phyloP scores from a whole-genome alignment of 2,113 vertebrate genomes.

The Pseudonaja textilis region DNA sequence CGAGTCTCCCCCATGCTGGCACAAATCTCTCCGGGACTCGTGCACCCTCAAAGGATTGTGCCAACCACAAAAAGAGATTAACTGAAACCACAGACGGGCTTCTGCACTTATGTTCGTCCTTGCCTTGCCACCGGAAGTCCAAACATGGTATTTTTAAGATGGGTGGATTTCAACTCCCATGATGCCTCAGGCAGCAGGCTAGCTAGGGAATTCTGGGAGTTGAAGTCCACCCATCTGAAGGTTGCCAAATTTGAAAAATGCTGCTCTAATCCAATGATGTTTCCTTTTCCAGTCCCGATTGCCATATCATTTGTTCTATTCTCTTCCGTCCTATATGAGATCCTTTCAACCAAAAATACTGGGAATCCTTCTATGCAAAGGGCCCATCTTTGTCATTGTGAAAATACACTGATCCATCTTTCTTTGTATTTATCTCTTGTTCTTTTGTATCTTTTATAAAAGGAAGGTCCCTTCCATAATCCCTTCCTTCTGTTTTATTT shows the following conservation, averaged over 20 bases:
- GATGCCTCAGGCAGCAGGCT: not conserved
- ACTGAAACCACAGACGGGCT: no score
- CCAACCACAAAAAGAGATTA: no score
- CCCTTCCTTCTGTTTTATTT: not conserved
- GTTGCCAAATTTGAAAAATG: not conserved
- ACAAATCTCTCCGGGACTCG: no score
- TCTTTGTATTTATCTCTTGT: not conserved
- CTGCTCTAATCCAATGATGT: not conserved
- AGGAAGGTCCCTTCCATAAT: slow-evolving; percentile 34
- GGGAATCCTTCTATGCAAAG: no score
- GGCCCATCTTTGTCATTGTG: not conserved
- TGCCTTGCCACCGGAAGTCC: no score
- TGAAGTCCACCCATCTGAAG: not conserved
- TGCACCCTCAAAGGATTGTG: no score
- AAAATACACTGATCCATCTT: not conserved
- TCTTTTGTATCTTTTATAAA: not conserved
- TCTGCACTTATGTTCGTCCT: no score
- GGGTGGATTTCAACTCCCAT: not conserved
- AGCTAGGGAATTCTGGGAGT: not conserved
- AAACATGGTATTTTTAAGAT: not conserved
- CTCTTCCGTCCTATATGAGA: not conserved
- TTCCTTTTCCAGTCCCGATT: not conserved
- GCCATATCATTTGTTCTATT: not conserved
- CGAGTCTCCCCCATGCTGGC: no score
- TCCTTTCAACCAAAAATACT: not conserved